A percentile compares a stretch with the other conserved stretches of the same genome.
Evolutionary conservation across 2,888 invertebrate genomes (phyloP).

Genomic region (Minunthozetes semirufus): DNA sequence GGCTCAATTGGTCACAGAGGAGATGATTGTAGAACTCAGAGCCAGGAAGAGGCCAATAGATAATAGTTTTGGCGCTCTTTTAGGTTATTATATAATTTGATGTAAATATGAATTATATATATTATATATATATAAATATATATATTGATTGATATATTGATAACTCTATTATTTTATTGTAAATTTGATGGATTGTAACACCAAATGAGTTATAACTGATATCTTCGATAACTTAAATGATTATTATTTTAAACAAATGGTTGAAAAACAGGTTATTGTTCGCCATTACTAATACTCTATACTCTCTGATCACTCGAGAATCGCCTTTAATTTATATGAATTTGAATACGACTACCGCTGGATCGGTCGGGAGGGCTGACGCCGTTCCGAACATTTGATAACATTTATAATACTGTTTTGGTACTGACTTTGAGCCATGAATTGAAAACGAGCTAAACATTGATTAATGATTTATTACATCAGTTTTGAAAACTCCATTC

Average conservation of each 20-base stretch:
- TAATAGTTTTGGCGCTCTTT: neutral
- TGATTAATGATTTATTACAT: neutral
- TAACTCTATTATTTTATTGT: constrained; percentile 17
- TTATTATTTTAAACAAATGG: neutral
- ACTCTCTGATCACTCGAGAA: neutral
- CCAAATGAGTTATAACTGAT: constrained; percentile 2
- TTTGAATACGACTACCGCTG: neutral
- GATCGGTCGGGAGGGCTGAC: neutral
- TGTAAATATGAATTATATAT: neutral
- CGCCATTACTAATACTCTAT: constrained; percentile 11
- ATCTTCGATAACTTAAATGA: neutral
- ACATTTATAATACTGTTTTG: neutral
- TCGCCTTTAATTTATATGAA: constrained; percentile 10
- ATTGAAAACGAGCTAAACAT: neutral
- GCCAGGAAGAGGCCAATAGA: constrained; percentile 80
- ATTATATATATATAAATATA: neutral
- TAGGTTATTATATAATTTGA: neutral
- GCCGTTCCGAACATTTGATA: neutral
- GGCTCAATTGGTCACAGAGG: constrained; percentile 76
- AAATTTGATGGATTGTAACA: constrained; percentile 7
- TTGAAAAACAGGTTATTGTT: neutral
- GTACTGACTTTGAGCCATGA: neutral
- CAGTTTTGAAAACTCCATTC: neutral
- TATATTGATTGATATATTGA: neutral
- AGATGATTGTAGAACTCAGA: constrained; percentile 78